Evolutionary conservation across 2,888 invertebrate genomes (phyloP).

Genomic region (Stenichneumon culpator): DNA sequence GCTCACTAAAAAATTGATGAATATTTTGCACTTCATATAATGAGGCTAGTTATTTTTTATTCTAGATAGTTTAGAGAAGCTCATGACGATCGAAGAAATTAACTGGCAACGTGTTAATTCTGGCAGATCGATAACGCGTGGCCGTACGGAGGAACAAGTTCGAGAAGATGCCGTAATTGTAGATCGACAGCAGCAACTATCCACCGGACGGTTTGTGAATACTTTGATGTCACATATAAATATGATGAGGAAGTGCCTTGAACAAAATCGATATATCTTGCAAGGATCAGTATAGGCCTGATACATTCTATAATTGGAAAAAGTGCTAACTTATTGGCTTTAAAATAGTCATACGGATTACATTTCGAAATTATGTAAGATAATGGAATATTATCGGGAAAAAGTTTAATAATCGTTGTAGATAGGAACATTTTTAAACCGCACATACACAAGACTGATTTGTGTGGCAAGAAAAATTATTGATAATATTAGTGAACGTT

Average conservation of each 20-base stretch:
- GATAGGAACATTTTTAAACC: too few species aligned
- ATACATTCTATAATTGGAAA: not conserved
- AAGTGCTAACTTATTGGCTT: not conserved
- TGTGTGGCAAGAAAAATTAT: too few species aligned
- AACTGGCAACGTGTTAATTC: slow-evolving; percentile 38
- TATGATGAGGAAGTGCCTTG: not conserved
- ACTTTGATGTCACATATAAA: not conserved
- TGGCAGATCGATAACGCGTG: slow-evolving; percentile 9
- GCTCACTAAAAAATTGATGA: not conserved
- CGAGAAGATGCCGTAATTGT: slow-evolving; percentile 19
- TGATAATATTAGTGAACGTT: too few species aligned
- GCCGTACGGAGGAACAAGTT: slow-evolving; percentile 16
- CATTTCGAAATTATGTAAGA: not conserved
- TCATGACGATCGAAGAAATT: slow-evolving; percentile 24
- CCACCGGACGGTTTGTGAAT: not conserved
- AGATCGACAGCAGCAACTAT: slow-evolving; percentile 13
- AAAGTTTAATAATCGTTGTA: too few species aligned
- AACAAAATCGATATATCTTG: not conserved
- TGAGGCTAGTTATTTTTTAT: slow-evolving; percentile 5
- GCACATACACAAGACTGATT: too few species aligned
- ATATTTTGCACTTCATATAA: not conserved
- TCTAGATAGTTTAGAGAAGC: slow-evolving; percentile 21
- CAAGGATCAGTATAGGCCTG: not conserved
- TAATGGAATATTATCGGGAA: not conserved
- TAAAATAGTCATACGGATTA: not conserved